Evolutionary conservation across 2,113 vertebrate genomes (phyloP), one percentile per base, ranked within the genome.

Genomic region (Euleptes europaea): DNA sequence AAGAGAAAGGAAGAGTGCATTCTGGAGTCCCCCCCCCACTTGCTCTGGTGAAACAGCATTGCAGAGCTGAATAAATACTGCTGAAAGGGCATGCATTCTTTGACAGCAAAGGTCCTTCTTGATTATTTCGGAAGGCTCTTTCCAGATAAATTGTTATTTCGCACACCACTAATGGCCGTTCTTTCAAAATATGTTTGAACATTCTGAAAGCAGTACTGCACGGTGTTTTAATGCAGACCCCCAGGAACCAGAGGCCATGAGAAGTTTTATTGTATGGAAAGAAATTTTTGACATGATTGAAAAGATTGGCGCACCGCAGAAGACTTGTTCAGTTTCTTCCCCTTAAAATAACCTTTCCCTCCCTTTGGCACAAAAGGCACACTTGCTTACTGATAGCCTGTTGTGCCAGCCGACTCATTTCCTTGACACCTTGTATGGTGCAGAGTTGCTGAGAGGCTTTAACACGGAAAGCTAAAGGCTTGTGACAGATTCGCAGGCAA

Each of bases 281-380:
- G 6, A 80, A 57, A 14, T 49, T 57, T 40, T 71, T 66, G 33
- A 80, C 49, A 76, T 42, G 73, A 82, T 76, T 86, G 72, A 69
- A 74, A 69, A 89, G 84, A 84, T 3, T 40, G 67, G 9, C 10
- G 14, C 9, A 31, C 44, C 82, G 11, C 17, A 81, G 77, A 82
- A 57, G 65, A 5, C 60, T 76, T 79, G 82, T 49, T 49, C 0
- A 2, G 40, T 84, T 82, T 88, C 78, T 65, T 42, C 3, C 78
- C 6, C 49, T 86, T 83, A 74, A 91, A 84, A 91, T 78, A 87
- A 83, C n/a, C 0, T 84, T 82, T 72, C 47, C 57, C 26, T 88
- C 35, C 28, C 28, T 42, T 15, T 89, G 72, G 70, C 72, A n/a
- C 38, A 28, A 90, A 84, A 82, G 4, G 19, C 67, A 10, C 40